These are phyloP conservation scores for Cladopsammia gracilis DNA, from an alignment of 64 coral and sea anemone genomes.

Conservation along the genomic window DNA sequence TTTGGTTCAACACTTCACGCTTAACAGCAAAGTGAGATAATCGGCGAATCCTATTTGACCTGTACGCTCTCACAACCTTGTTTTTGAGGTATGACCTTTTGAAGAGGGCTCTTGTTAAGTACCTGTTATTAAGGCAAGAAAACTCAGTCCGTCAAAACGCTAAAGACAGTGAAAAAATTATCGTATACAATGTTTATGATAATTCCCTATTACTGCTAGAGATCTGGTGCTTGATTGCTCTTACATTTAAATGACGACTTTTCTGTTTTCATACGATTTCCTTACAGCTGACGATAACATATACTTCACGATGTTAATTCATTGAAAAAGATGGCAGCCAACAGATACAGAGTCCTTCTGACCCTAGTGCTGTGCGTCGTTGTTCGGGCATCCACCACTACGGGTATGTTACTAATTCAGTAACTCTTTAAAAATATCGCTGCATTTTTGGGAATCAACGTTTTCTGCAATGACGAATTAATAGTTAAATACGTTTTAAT, in stretches of 20 bases:
- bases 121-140: neutral
- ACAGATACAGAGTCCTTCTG: neutral
- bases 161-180: neutral
- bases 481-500: no score
- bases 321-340: neutral
- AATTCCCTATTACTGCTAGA: neutral
- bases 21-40: neutral
- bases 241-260: neutral
- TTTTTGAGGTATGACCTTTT: neutral
- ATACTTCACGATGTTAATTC: neutral
- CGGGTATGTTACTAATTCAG: neutral
- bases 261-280: neutral
- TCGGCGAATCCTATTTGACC: neutral
- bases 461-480: no score
- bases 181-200: neutral
- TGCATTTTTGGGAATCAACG: no score
- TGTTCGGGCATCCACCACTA: neutral
- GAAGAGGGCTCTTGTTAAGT: neutral
- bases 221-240: neutral
- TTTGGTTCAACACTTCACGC: neutral
- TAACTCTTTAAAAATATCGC: neutral
- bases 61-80: neutral
- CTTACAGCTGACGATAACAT: slow-evolving; percentile 4
- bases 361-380: neutral
- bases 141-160: neutral